Conservation (phyloP, 2,113 vertebrate species). For the Glaucidium brasilianum region DNA sequence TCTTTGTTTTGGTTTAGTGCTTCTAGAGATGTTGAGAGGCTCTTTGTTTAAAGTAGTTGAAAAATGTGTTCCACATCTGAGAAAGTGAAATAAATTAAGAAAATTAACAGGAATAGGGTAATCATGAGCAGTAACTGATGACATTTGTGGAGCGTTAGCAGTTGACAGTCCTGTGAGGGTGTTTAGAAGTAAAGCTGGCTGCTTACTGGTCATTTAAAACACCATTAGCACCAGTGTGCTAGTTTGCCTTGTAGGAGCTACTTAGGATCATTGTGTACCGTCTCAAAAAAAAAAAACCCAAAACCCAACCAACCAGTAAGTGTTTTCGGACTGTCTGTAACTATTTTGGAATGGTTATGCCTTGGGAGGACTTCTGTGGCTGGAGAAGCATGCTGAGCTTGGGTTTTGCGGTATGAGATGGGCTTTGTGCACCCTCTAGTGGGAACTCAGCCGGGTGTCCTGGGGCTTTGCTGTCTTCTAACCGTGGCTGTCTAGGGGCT, state of each 20-base stretch:
- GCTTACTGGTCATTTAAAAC: not conserved
- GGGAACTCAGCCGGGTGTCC: not conserved
- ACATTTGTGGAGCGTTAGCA: not conserved
- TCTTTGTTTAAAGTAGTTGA: not conserved
- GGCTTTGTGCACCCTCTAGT: conserved; percentile 62
- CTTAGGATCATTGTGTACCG: not conserved
- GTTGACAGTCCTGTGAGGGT: too few species aligned
- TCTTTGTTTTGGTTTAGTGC: not conserved
- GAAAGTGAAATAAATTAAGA: not conserved
- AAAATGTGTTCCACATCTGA: fast-evolving
- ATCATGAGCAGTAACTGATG: not conserved
- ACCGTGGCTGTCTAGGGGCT: fast-evolving
- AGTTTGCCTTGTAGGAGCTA: not conserved
- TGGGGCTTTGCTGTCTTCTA: not conserved
- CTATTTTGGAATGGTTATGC: not conserved
- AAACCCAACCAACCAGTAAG: not conserved
- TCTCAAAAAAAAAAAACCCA: not conserved
- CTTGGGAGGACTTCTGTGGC: too few species aligned
- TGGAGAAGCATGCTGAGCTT: fast-evolving
- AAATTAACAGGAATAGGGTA: not conserved
- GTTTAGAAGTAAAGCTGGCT: not conserved
- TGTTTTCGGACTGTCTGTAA: not conserved
- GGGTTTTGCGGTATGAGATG: not conserved
- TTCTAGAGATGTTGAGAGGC: fast-evolving
- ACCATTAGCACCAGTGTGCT: not conserved